Percentiles rank a stretch among this genome's conserved stretches.
phyloP scores from a whole-genome alignment of 2,888 invertebrate species.

The Luffia ferchaultella region DNA sequence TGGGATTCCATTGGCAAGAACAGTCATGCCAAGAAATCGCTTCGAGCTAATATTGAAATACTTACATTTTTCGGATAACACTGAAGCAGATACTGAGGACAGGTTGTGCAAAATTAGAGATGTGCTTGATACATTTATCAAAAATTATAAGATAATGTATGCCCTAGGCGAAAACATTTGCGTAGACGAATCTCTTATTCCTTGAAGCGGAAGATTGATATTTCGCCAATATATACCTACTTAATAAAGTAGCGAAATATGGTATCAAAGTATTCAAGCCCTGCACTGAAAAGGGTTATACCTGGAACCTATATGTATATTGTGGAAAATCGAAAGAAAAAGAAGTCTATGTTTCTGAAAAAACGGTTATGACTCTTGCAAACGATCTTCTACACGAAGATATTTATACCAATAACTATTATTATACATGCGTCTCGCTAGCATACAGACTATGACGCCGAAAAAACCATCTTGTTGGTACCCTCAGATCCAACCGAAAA shows the following conservation, averaged over 20 bases:
- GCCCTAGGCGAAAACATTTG: not conserved
- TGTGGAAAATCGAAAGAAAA: not conserved
- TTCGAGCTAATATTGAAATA: not conserved
- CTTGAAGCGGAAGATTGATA: not conserved
- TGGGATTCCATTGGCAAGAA: no score
- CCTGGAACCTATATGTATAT: not conserved
- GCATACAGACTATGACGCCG: not conserved
- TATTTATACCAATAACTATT: constrained; percentile 18
- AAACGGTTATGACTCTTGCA: not conserved
- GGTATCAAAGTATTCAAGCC: not conserved
- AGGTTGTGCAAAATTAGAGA: not conserved
- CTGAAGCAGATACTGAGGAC: not conserved
- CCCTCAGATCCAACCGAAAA: constrained; percentile 15
- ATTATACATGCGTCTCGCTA: constrained; percentile 16
- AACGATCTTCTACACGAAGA: constrained; percentile 4
- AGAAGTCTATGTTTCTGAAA: not conserved
- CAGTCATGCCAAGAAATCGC: no score
- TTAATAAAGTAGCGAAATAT: not conserved
- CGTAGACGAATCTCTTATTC: not conserved
- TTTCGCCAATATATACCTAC: not conserved
- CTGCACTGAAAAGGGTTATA: not conserved
- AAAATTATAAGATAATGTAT: not conserved
- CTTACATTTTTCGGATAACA: not conserved
- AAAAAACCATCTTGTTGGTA: constrained; percentile 11
- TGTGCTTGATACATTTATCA: not conserved